phyloP scores from a whole-genome alignment of 2,888 invertebrate species.

The Drosophila atripex region DNA sequence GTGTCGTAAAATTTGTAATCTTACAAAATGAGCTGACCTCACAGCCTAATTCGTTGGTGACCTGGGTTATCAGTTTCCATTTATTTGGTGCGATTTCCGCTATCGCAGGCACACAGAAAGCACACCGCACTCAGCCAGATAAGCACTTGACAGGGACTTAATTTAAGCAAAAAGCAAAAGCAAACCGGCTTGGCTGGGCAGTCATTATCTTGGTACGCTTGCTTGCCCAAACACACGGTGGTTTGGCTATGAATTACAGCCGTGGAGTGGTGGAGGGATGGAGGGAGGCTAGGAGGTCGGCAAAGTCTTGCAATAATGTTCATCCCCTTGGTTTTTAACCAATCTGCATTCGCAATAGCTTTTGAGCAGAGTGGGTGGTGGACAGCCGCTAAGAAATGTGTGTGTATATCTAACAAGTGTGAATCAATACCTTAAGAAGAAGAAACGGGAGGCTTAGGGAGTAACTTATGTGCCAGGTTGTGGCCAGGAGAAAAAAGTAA shows the following conservation, averaged over 20 bases:
- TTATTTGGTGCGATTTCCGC: constrained; percentile 10
- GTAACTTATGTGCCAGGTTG: too few relatives aligned
- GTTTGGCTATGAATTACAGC: neutral
- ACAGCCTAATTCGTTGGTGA: constrained; percentile 20
- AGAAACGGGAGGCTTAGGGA: neutral
- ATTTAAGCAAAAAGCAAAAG: constrained; percentile 6
- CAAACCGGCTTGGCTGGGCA: constrained; percentile 22
- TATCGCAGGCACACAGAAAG: neutral
- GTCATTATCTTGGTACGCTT: constrained; percentile 8
- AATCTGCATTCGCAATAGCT: constrained; percentile 9
- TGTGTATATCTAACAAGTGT: constrained; percentile 12
- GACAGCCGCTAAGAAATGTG: constrained; percentile 16
- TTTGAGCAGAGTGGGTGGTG: constrained; percentile 2
- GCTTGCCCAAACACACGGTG: constrained; percentile 9
- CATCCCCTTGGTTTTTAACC: neutral
- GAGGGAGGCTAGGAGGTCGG: neutral
- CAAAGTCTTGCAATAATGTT: constrained; percentile 3
- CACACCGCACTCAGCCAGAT: constrained; percentile 1
- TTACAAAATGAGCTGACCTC: constrained; percentile 57
- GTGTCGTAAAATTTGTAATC: constrained; percentile 56
- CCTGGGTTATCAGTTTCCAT: constrained; percentile 51
- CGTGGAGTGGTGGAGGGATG: neutral
- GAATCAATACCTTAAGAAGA: constrained; percentile 14
- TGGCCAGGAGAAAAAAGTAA: too few relatives aligned
- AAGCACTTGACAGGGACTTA: constrained; percentile 31